Evolutionary conservation across 1,140 invertebrate species (phyloP), one percentile per base, ranked within the genome.

Genomic region (Ctenoplectra terminalis): DNA sequence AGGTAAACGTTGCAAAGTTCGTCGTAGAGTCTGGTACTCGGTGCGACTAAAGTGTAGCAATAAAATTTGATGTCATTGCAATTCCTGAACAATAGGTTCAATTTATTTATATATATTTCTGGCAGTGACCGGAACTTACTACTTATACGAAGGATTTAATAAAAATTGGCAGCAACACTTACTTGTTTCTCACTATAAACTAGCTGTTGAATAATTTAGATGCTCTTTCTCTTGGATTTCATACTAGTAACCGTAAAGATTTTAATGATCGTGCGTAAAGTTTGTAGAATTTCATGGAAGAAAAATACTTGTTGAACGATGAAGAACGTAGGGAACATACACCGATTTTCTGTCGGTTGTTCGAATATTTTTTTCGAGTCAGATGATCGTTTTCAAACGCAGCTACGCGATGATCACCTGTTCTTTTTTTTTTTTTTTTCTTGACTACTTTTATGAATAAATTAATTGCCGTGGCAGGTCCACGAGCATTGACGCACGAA

Each of bases 81-180:
- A 84, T 66, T 66, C 88, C 84, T 87, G 90, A 85, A 83, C 87
- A 90, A 46, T 90, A 91, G 89, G 34, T 83, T 8, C 54, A 90
- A 90, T 91, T 91, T 91, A 90, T 90, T 89, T 88, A 88, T 86
- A 80, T 52, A 26, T 71, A 67, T 70, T 78, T 76, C 67, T 58
- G 20, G 26, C 17, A 4, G 9, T 50, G 23, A 54, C 7, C 61
- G 20, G 40, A 58, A 77, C 61, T 70, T 7, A 26, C 73, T 76
- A 79, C 13, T 67, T 67, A 67, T 8, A 70, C 34, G n/a, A 76
- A 56, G 17, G 31, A 80, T 20, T 78, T 72, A 73, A 73, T 60
- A 50, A 84, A 87, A 50, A 63, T 67, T 80, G 74, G 31, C 1
- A 54, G 54, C 34, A 58, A 58, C 54, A 26, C 13, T 63, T 71